Percentiles rank a stretch among this genome's conserved stretches.
These are phyloP conservation scores for Nibea coibor DNA, from an alignment of 2,113 vertebrate genomes.

Conservation along the genomic window DNA sequence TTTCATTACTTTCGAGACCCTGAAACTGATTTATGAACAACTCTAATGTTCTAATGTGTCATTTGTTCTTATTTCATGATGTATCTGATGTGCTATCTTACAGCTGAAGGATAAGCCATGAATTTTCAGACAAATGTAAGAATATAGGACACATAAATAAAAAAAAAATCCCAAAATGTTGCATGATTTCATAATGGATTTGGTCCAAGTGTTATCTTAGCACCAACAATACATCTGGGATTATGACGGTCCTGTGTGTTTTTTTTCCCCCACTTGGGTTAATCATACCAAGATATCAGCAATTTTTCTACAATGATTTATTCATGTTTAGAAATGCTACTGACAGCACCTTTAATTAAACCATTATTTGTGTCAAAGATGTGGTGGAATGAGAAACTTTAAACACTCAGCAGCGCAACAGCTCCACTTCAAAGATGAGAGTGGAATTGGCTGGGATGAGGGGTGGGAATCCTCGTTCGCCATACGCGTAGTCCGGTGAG, in stretches of 20 bases:
- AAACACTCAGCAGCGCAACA: constrained; percentile 84
- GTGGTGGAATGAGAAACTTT: constrained; percentile 64
- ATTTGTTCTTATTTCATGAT: background rate
- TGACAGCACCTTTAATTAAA: constrained; percentile 44
- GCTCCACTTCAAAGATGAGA: constrained; percentile 94
- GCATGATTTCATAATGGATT: background rate
- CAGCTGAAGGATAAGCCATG: background rate
- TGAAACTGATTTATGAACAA: background rate
- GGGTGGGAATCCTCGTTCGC: constrained; percentile 86
- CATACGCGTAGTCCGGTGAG: constrained; percentile 92
- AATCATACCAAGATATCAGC: constrained; percentile 1
- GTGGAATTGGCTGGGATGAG: constrained; percentile 91
- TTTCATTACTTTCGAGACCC: background rate
- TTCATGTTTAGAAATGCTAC: constrained; percentile 22
- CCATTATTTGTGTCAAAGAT: constrained; percentile 40
- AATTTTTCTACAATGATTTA: constrained; percentile 14
- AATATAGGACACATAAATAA: constrained; percentile 9
- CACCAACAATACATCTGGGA: background rate
- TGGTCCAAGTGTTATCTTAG: background rate
- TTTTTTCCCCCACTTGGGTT: background rate
- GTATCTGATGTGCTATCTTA: background rate
- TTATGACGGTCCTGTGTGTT: background rate
- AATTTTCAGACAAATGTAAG: constrained; percentile 1
- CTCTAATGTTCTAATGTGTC: background rate
- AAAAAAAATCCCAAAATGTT: background rate